Percentiles rank a stretch among this genome's conserved stretches.
These are phyloP conservation scores for Cuniculus paca DNA, from an alignment of 2,797 vertebrate species.

Conservation along the genomic window DNA sequence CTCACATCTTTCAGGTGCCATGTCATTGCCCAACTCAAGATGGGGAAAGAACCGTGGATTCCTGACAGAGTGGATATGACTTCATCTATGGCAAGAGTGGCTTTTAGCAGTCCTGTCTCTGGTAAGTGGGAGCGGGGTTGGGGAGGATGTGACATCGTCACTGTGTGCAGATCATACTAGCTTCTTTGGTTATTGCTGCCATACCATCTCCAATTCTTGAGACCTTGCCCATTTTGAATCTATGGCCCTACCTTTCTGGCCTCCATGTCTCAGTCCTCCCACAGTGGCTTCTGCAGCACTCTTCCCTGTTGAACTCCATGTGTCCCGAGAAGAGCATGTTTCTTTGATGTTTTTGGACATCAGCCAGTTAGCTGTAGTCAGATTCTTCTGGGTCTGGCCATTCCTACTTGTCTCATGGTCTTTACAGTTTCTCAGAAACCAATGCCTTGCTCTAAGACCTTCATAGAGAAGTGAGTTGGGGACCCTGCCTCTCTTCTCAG, in stretches of 20 bases:
- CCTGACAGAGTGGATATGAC: conserved; percentile 56
- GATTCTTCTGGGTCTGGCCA: not conserved
- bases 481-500: not conserved
- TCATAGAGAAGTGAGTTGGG: not conserved
- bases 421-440: not conserved
- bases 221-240: not conserved
- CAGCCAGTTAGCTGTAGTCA: not conserved
- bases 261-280: not conserved
- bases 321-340: not conserved
- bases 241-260: not conserved
- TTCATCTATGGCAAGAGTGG: conserved; percentile 33
- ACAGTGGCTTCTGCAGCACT: not conserved
- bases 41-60: conserved; percentile 60
- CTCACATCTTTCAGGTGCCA: conserved; percentile 57
- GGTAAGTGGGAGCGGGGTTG: conserved; percentile 56
- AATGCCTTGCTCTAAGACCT: not conserved
- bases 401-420: not conserved
- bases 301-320: not conserved
- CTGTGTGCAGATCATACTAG: not conserved
- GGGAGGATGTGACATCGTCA: not conserved
- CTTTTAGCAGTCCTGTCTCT: not conserved
- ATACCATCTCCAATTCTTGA: not conserved
- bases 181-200: not conserved
- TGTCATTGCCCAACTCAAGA: conserved; percentile 19
- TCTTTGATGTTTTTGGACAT: not conserved